phyloP scores from a whole-genome alignment of 2,797 vertebrate genomes.

The Melanotaenia pygmaea region DNA sequence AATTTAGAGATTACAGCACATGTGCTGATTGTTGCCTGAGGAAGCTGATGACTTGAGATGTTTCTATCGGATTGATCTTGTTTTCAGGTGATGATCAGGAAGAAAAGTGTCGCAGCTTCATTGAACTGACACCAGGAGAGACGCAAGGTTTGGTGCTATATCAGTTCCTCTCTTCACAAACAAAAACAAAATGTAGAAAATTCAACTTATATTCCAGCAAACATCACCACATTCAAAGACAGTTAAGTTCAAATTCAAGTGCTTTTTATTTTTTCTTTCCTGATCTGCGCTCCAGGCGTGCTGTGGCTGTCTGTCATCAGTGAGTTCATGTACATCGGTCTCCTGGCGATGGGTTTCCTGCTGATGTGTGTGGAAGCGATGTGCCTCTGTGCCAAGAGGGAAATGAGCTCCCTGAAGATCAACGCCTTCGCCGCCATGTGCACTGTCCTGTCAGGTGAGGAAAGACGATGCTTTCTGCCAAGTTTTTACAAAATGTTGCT shows the following conservation, averaged over 20 bases:
- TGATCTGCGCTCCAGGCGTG: conserved; percentile 69
- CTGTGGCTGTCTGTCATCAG: conserved; percentile 84
- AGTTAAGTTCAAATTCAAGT: background rate
- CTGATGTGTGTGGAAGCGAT: conserved; percentile 86
- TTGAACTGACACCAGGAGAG: conserved; percentile 86
- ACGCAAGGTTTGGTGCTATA: conserved; percentile 75
- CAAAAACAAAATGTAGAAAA: background rate
- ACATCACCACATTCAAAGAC: background rate
- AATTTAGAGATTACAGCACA: background rate
- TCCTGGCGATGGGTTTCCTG: conserved; percentile 86
- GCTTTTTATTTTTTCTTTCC: background rate
- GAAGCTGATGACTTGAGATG: background rate
- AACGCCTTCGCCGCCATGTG: conserved; percentile 88
- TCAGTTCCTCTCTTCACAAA: background rate
- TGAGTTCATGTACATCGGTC: conserved; percentile 86
- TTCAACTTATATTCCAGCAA: background rate
- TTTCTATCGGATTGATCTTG: conserved; percentile 1
- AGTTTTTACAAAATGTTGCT: no score
- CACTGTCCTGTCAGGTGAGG: conserved; percentile 86
- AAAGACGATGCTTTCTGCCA: no score
- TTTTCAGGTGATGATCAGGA: conserved; percentile 72
- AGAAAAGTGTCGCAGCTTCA: conserved; percentile 87
- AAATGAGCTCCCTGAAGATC: conserved; percentile 87
- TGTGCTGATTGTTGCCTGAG: background rate
- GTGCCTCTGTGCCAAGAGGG: conserved; percentile 83